Base-by-base conservation (phyloP, 2,888 invertebrate genomes). In the Agrotis puta region DNA sequence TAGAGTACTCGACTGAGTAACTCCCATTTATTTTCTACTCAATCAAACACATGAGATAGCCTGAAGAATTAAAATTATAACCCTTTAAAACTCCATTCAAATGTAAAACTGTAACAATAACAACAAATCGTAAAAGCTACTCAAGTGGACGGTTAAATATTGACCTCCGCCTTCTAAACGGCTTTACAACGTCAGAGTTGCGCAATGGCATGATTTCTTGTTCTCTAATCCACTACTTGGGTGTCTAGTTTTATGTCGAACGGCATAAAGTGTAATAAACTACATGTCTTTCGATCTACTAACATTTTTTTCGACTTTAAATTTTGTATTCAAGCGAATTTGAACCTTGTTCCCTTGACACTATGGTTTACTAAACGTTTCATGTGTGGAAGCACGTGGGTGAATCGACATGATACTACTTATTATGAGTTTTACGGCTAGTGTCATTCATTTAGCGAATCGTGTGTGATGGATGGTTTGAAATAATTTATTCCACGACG, bases 241-340 rank as follows among this genome's bases (percentile, higher is more conserved):
- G 95, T 94, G 95, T 95, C 94, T 94, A 90, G 89, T 94, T 95
- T 94, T 93, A 94, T 94, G 91, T 92, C 87, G 86, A 86, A 84
- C 87, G 88, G 89, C 89, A 93, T 92, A 91, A 92, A 92, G 87
- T 88, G 91, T 89, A 91, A 94, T 94, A 94, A 94, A 94, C 90
- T 89, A 87, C 82, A 81, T 88, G 89, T 88, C 87, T 89, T 83
- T 87, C 87, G 87, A 81, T 87, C 83, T 83, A 84, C 86, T 79
- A 76, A 81, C 76, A 58, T 73, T 79, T 79, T 39, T 80, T 82
- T 80, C 57, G 27, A 48, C 18, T 51, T 50, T 16, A 47, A 24
- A 20, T 20, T 18, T 20, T 7, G n/a, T 18, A 27, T 56, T 54
- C 64, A 66, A 71, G n/a, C 64, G 57, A 88, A 83, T 85, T 73